These are phyloP conservation scores for Volucella zonaria DNA, from an alignment of 2,888 invertebrate genomes.

Conservation along the genomic window DNA sequence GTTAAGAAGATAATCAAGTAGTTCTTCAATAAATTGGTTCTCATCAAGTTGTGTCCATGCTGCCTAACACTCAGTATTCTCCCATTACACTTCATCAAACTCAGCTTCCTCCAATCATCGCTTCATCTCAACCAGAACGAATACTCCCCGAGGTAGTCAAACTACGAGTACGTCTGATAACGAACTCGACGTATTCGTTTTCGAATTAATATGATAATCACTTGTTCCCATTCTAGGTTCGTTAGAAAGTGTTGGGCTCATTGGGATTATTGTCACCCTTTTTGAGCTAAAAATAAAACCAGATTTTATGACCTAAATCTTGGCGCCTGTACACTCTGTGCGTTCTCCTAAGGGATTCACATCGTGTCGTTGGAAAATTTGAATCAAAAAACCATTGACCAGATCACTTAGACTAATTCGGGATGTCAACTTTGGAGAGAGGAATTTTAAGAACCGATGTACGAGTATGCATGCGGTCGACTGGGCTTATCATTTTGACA, in stretches of 20 bases:
- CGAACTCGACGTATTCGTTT: constrained; percentile 22
- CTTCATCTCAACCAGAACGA: constrained; percentile 20
- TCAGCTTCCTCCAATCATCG: constrained; percentile 6
- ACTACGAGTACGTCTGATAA: constrained; percentile 22
- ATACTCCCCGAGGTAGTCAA: constrained; percentile 17
- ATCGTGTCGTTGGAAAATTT: constrained; percentile 12
- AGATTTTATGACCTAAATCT: constrained; percentile 50
- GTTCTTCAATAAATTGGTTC: too few species aligned
- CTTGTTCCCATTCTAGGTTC: constrained; percentile 19
- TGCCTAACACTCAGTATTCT: constrained; percentile 2
- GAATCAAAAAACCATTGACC: constrained; percentile 50
- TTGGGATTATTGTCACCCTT: constrained; percentile 19
- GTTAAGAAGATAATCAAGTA: too few species aligned
- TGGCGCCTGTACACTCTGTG: constrained; percentile 27
- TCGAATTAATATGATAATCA: constrained; percentile 52
- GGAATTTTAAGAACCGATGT: constrained; percentile 9
- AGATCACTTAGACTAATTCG: constrained; percentile 37
- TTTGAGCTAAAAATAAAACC: constrained; percentile 20
- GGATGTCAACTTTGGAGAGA: constrained; percentile 9
- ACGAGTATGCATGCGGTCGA: not conserved
- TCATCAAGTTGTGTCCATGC: too few species aligned
- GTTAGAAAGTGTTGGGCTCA: constrained; percentile 14
- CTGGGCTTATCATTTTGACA: constrained; percentile 38
- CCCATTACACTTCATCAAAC: constrained; percentile 1
- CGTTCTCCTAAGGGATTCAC: not conserved